A percentile compares a stretch with the other conserved stretches of the same genome.
phyloP scores from a whole-genome alignment of 2,797 vertebrate species.

The Squalus acanthias region DNA sequence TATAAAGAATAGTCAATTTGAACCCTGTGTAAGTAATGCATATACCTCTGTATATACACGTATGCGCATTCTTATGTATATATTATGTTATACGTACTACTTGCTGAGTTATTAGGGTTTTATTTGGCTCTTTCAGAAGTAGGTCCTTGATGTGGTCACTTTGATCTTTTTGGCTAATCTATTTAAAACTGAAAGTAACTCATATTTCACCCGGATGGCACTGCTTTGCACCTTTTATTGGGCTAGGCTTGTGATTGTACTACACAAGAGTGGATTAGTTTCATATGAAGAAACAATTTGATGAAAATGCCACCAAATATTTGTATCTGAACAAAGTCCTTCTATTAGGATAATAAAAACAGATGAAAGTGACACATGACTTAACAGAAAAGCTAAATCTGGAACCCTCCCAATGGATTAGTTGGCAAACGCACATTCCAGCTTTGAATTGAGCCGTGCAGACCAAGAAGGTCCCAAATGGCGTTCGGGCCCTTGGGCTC shows the following conservation, averaged over 20 bases:
- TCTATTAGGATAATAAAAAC: conserved; percentile 27
- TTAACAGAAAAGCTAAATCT: not conserved
- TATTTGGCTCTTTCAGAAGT: conserved; percentile 17
- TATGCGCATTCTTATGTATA: conserved; percentile 1
- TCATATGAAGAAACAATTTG: conserved; percentile 25
- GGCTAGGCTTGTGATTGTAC: conserved; percentile 18
- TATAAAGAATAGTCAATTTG: conserved; percentile 24
- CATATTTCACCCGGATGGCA: conserved; percentile 33
- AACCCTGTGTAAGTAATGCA: not conserved
- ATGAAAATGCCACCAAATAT: conserved; percentile 22
- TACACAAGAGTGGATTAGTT: conserved; percentile 14
- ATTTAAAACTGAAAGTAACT: conserved; percentile 34
- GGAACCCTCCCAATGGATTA: not conserved
- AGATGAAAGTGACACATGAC: conserved; percentile 7
- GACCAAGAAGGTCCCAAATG: not conserved
- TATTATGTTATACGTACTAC: not conserved
- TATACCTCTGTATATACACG: not conserved
- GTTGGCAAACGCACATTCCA: conserved; percentile 21
- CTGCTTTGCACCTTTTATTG: conserved; percentile 35
- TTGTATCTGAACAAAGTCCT: conserved; percentile 15
- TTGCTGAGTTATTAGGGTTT: not conserved
- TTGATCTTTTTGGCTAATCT: conserved; percentile 28
- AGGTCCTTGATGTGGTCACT: conserved; percentile 31
- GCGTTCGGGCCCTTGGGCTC: not conserved
- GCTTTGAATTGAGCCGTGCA: not conserved